Evolutionary conservation across 2,888 invertebrate species (phyloP).

Genomic region (Lomographa bimaculata): DNA sequence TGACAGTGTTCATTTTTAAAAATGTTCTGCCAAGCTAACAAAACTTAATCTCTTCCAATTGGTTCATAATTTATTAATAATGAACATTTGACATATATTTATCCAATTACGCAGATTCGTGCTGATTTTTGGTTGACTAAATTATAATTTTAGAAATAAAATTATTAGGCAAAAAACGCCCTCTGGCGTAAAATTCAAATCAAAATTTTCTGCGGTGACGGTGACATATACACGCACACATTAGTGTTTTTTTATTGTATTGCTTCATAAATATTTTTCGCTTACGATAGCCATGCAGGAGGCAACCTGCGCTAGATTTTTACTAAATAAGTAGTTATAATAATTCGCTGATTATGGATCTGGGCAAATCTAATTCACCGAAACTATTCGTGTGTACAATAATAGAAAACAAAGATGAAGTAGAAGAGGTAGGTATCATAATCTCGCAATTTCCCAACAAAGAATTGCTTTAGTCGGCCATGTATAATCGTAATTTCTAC

Average conservation of each 20-base stretch:
- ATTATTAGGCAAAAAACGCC: no score
- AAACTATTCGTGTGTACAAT: conserved; percentile 92
- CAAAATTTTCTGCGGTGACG: conserved; percentile 23
- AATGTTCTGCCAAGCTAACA: background rate
- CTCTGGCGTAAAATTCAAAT: conserved; percentile 4
- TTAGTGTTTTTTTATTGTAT: conserved; percentile 72
- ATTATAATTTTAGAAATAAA: no score
- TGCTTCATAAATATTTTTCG: conserved; percentile 83
- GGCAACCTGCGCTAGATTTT: conserved; percentile 83
- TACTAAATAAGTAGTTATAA: conserved; percentile 80
- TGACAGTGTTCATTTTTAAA: conserved; percentile 2
- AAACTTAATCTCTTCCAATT: background rate
- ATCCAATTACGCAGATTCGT: no score
- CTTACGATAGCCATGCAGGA: conserved; percentile 85
- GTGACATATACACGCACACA: conserved; percentile 60
- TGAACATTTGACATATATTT: no score
- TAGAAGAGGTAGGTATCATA: conserved; percentile 92
- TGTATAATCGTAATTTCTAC: conserved; percentile 70
- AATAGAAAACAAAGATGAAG: conserved; percentile 95
- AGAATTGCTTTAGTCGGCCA: conserved; percentile 80
- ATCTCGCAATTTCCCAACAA: conserved; percentile 76
- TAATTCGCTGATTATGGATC: conserved; percentile 82
- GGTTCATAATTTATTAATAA: no score
- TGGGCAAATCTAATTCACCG: conserved; percentile 84
- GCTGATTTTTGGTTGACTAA: no score